phyloP scores from a whole-genome alignment of 1,140 invertebrate species.

The Heliconius himera region DNA sequence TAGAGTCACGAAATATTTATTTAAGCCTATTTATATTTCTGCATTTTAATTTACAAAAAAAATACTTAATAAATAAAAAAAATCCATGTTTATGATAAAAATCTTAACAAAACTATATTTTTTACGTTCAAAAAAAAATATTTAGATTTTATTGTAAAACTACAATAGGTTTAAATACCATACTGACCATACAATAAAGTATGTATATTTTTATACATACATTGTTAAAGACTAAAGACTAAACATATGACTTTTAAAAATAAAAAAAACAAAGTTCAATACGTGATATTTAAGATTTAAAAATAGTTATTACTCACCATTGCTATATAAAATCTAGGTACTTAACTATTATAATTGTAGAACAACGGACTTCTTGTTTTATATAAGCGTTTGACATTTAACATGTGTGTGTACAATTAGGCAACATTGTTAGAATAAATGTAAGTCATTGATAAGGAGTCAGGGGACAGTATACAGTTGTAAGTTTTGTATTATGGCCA shows the following conservation, averaged over 20 bases:
- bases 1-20: too few relatives aligned
- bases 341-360: slow-evolving; percentile 29
- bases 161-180: background rate
- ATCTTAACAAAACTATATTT: too few relatives aligned
- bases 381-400: slow-evolving; percentile 20
- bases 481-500: background rate
- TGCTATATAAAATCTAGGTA: slow-evolving; percentile 6
- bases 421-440: slow-evolving; percentile 18
- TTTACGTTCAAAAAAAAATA: too few relatives aligned
- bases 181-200: background rate
- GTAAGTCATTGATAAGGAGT: background rate
- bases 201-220: slow-evolving; percentile 1
- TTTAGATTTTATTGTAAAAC: too few relatives aligned
- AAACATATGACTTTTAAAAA: background rate
- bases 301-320: slow-evolving; percentile 25
- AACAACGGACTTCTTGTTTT: slow-evolving; percentile 31
- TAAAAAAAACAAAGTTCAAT: slow-evolving; percentile 14
- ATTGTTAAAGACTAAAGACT: background rate
- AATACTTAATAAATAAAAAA: too few relatives aligned
- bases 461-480: background rate
- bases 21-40: too few relatives aligned
- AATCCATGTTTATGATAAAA: too few relatives aligned
- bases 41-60: too few relatives aligned
- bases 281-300: slow-evolving; percentile 19
- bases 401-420: slow-evolving; percentile 21